These are phyloP conservation scores for Sesamia inferens DNA, from an alignment of 2,888 invertebrate species.

Conservation along the genomic window DNA sequence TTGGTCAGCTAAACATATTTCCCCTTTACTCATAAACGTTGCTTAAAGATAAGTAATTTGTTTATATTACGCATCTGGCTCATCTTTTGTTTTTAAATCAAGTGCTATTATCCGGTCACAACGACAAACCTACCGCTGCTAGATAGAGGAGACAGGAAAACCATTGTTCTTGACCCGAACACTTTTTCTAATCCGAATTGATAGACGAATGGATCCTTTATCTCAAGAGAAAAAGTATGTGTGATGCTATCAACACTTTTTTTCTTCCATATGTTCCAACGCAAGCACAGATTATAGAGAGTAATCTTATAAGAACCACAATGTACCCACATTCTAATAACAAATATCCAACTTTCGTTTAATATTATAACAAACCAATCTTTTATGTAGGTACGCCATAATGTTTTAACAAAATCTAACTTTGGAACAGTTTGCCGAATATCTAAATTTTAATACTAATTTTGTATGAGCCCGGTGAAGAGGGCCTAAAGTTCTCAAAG, in stretches of 20 bases:
- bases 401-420: slow-evolving; percentile 44
- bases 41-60: not conserved
- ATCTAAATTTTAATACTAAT: slow-evolving; percentile 56
- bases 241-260: not conserved
- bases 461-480: slow-evolving; percentile 39
- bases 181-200: not conserved
- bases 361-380: slow-evolving; percentile 38
- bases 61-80: not conserved
- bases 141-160: not conserved
- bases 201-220: not conserved
- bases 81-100: not conserved
- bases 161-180: not conserved
- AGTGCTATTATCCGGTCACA: not conserved
- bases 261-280: not conserved
- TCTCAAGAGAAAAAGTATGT: not conserved
- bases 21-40: too few relatives aligned
- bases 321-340: not conserved
- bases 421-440: slow-evolving; percentile 35
- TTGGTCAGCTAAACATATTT: too few relatives aligned
- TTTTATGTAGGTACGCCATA: slow-evolving; percentile 13
- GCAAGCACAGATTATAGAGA: not conserved
- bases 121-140: not conserved
- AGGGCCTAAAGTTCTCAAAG: slow-evolving; percentile 46
- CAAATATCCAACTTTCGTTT: slow-evolving; percentile 4
- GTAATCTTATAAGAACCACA: not conserved